Conservation (phyloP, 2,113 vertebrate species). For the Python bivittatus region DNA sequence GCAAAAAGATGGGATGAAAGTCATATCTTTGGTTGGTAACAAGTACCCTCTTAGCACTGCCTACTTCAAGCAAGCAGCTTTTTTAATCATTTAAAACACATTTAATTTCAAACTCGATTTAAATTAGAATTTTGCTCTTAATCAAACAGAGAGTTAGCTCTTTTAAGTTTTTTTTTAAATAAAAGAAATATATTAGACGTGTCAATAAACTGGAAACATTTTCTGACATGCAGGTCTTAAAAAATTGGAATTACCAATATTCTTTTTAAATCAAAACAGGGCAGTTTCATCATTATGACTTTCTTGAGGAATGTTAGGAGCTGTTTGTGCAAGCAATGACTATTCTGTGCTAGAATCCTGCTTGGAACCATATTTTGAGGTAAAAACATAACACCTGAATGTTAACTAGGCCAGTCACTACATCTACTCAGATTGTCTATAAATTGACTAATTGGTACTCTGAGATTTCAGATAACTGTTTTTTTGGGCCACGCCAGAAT, state of each 20-base stretch:
- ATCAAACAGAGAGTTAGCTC: neutral
- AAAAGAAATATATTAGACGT: constrained; percentile 8
- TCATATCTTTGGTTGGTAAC: constrained; percentile 34
- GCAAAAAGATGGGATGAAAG: constrained; percentile 24
- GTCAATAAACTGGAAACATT: constrained; percentile 10
- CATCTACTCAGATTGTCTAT: neutral
- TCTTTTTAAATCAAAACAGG: neutral
- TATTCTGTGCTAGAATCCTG: neutral
- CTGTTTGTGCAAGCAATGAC: neutral
- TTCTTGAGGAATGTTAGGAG: neutral
- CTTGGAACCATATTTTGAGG: neutral
- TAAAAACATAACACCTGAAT: neutral
- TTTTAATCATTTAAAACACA: constrained; percentile 27
- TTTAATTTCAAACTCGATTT: constrained; percentile 33
- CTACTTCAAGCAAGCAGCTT: constrained; percentile 33
- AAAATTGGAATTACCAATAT: neutral
- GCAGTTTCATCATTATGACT: neutral
- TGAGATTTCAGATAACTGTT: neutral
- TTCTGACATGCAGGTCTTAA: neutral
- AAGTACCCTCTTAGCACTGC: constrained; percentile 23
- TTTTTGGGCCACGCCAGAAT: neutral
- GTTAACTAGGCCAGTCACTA: neutral
- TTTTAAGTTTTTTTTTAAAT: neutral
- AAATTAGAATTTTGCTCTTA: constrained; percentile 23
- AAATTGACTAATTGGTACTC: neutral